Base-by-base conservation (phyloP, 2,888 invertebrate species). In the Timandra comae region DNA sequence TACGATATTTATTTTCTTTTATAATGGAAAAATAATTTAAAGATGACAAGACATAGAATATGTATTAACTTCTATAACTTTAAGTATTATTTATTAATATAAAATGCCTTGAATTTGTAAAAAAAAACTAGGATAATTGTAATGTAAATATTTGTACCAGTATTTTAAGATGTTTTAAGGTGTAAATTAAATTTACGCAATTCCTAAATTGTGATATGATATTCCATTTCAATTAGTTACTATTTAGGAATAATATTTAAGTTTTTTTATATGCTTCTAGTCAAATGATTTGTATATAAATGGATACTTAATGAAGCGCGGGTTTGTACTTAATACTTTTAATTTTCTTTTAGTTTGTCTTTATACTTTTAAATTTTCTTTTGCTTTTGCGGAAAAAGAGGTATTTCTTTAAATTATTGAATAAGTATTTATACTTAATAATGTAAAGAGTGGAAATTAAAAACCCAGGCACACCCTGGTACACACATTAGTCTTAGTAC, bases 171-270 rank as follows among this genome's bases (percentile, higher is more conserved):
- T 55, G 49, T 35, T 35, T 34, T 16, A 12, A 13, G 21, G 71
- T 77, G 78, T 65, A 53, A 56, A 49, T 44, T 5, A 26, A 29
- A 52, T 51, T 57, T 66, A 50, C 79, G 81, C 71, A 58, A 80
- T 82, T 84, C 84, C 84, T 82, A 78, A 72, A 72, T 74, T 84
- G 82, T 84, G 82, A 84, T 84, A 81, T 71, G 63, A 61, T 67
- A 71, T 72, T 77, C 69, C 65, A 74, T 63, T 66, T 66, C 58
- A 57, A 59, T 46, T 71, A 60, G 53, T 50, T 56, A 49, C 43
- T 46, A 43, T 43, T 49, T 58, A 64, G 50, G 52, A 52, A 47
- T 38, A 50, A 36, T 38, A 25, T 35, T 38, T 44, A 16, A 16
- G 16, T 5, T 5, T 16, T 3, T 12, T 12, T 8, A 26, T 13